Base-by-base conservation (phyloP, 2,113 vertebrate species). In the Centrocercus urophasianus region DNA sequence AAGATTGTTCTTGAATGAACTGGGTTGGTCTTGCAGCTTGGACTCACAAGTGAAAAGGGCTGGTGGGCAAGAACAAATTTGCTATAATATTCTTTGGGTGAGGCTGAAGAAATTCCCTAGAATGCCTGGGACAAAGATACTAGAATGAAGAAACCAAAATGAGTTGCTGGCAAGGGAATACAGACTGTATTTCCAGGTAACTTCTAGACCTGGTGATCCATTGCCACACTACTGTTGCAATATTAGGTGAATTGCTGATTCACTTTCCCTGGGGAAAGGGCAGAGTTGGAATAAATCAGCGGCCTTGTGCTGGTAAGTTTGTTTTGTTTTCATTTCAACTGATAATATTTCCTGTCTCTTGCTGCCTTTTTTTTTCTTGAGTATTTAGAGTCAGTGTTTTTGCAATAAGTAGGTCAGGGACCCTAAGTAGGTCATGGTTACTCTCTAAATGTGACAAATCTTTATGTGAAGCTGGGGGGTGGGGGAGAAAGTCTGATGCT, bases 321-420 rank as follows among this genome's bases (percentile, higher is more conserved):
- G 90, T 86, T 96, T 96, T 91, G 90, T 86, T 96, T 96, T 89
- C 43, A 69, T 95, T 96, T 91, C 34, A 75, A 92, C 82, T 80
- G 82, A 78, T 61, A 69, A 90, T 86, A 70, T 94, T 96, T 97
- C 30, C 36, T 34, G 92, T 42, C 60, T 85, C 42, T 81, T 77
- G 66, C 19, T 96, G 88, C 75, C 91, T 86, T 43, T 75, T 75
- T 75, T 91, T 81, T 54, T 75, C 81, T 95, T 70, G 92, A 94
- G 93, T 93, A 93, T 94, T 94, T 96, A 89, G 93, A 95, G 89
- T 79, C 30, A 34, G 76, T 96, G 77, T 96, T 97, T 98, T 79
- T 93, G 81, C 72, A 93, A 82, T 96, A 98, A 98, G 70, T 98
- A 96, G 97, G 97, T 98, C 98, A 97, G 91, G 78, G 56, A 94